Evolutionary conservation across 2,888 invertebrate genomes (phyloP), one percentile per base, ranked within the genome.

Genomic region (Boloria selene): DNA sequence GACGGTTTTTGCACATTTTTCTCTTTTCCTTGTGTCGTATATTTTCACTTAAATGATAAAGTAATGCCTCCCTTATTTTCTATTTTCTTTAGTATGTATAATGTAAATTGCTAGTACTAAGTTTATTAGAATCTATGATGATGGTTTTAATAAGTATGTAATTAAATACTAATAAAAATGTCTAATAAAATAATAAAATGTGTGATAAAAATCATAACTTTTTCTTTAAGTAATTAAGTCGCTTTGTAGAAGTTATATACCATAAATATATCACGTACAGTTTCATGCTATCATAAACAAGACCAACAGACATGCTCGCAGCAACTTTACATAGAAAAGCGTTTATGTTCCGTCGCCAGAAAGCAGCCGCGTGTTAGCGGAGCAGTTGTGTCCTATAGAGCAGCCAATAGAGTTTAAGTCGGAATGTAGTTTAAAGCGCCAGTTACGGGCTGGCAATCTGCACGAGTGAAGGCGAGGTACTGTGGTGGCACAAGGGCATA

Each of bases 11-110:
- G 86, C 85, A 80, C 88, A 87, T 90, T 90, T 88, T 84, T 90
- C 88, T 90, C 87, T 85, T 86, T 88, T 85, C 85, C 84, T 77
- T 76, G 77, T 82, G 85, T 84, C 89, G 90, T 91, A 90, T 90
- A 90, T 92, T 90, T 89, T 90, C 91, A 90, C 91, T 91, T 90
- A 88, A 90, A 89, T 90, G 90, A 90, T 88, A 85, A 84, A 86
- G 86, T 85, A 86, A 84, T 85, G 85, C 82, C 86, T 85, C 87
- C 86, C 81, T 84, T 83, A 85, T 84, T 82, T 82, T 80, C 82
- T 81, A 80, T 87, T 54, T 38, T 49, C 26, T 49, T 61, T 52
- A 54, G 13, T 62, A 70, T 68, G 63, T 56, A 82, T 64, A 52
- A 42, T 50, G 59, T 26, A 31, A 38, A 38, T 7, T 38, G 10